A percentile compares a stretch with the other conserved stretches of the same genome.
Conservation (phyloP, 2,888 invertebrate species). For the Caenorhabditis sp. region DNA sequence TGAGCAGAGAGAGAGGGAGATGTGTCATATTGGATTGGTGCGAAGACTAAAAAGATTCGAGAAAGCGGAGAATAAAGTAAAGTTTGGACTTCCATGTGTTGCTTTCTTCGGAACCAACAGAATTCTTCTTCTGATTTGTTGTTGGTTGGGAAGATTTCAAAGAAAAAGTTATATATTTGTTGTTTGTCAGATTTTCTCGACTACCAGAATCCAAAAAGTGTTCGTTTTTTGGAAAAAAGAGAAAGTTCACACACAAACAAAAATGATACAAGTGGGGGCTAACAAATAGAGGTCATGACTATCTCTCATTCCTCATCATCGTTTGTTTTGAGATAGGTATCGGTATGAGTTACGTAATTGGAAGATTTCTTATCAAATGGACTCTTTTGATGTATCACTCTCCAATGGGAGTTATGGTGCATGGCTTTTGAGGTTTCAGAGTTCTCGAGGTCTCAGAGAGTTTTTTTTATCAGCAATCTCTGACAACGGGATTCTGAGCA, state of each 20-base stretch:
- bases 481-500: no score
- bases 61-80: constrained; percentile 16
- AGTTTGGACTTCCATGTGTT: constrained; percentile 26
- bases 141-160: constrained; percentile 24
- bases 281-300: constrained; percentile 2
- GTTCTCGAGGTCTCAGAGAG: no score
- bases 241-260: background rate
- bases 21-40: constrained; percentile 13
- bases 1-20: background rate
- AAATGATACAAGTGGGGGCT: background rate
- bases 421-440: no score
- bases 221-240: constrained; percentile 1
- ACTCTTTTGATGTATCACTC: constrained; percentile 11
- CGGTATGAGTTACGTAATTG: constrained; percentile 22
- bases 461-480: no score
- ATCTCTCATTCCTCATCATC: background rate
- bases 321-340: constrained; percentile 24
- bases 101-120: background rate
- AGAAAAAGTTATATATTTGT: constrained; percentile 36
- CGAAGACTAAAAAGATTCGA: background rate
- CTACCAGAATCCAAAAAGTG: background rate
- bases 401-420: no score
- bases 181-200: constrained; percentile 15
- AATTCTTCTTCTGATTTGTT: constrained; percentile 35
- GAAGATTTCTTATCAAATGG: constrained; percentile 18